Conservation (phyloP, 1,140 invertebrate species). For the Zelostemma sp. region DNA sequence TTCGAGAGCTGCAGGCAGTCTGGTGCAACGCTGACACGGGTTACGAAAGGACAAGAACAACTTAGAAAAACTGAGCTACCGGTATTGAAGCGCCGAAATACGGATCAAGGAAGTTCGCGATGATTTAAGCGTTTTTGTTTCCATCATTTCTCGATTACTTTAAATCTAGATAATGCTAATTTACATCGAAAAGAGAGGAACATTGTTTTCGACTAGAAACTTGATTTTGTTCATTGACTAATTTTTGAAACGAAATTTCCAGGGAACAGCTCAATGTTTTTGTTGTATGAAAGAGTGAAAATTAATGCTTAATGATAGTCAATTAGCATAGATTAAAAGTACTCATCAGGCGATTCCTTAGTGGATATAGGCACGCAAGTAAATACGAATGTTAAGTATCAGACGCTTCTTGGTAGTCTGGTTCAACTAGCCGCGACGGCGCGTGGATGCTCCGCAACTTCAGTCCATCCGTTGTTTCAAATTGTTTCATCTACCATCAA, state of each 20-base stretch:
- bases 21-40: conserved; percentile 20
- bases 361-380: conserved; percentile 25
- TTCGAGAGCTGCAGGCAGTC: conserved; percentile 16
- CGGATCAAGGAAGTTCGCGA: too few species aligned
- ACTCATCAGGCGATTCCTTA: conserved; percentile 20
- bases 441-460: conserved; percentile 1
- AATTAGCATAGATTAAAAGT: conserved; percentile 30
- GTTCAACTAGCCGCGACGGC: conserved; percentile 13
- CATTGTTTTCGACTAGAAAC: conserved; percentile 7
- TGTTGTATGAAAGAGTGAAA: conserved; percentile 20
- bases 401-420: conserved; percentile 20
- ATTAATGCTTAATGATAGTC: conserved; percentile 1
- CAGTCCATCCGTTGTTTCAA: conserved; percentile 17
- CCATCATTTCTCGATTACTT: too few species aligned
- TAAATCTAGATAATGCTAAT: too few species aligned
- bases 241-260: conserved; percentile 12
- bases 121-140: too few species aligned
- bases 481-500: conserved; percentile 27
- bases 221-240: conserved; percentile 22
- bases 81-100: too few species aligned
- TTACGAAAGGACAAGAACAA: conserved; percentile 16
- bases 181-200: too few species aligned
- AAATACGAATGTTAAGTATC: conserved; percentile 25
- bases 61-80: conserved; percentile 11
- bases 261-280: background rate